Conservation (phyloP, 2,888 invertebrate species). For the Syritta pipiens region DNA sequence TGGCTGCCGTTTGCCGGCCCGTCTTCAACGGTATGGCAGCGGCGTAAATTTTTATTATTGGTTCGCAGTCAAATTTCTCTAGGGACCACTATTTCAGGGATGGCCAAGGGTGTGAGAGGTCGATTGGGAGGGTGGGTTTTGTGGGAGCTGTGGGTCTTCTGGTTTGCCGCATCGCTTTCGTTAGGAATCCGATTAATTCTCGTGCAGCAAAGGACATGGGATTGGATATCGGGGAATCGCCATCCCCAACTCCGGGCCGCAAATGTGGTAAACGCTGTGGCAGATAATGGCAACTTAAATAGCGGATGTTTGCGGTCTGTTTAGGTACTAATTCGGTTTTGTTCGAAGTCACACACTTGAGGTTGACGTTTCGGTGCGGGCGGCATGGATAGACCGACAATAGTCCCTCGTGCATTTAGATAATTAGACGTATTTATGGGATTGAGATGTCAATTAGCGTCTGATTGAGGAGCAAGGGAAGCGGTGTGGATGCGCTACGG, state of each 20-base stretch:
- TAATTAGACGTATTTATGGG: conserved; percentile 19
- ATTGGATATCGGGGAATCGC: neutral
- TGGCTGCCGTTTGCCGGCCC: conserved; percentile 13
- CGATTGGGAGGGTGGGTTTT: neutral
- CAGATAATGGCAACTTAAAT: conserved; percentile 31
- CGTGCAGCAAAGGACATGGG: neutral
- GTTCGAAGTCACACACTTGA: conserved; percentile 6
- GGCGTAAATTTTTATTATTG: conserved; percentile 49
- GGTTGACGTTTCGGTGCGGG: conserved; percentile 1
- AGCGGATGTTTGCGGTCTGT: conserved; percentile 31
- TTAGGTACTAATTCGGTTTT: conserved; percentile 24
- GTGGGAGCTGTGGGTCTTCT: conserved; percentile 1
- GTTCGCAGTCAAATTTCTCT: conserved; percentile 50
- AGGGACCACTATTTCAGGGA: conserved; percentile 41
- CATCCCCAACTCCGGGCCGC: neutral
- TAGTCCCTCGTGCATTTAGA: conserved; percentile 13
- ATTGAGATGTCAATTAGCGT: conserved; percentile 28
- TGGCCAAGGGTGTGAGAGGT: neutral
- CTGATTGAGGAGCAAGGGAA: conserved; percentile 11
- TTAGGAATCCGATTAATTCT: conserved; percentile 28
- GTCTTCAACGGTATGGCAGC: conserved; percentile 34
- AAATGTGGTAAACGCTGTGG: conserved; percentile 17
- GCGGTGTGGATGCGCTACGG: neutral
- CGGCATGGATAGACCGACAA: neutral
- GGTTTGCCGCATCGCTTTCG: conserved; percentile 23